phyloP scores from a whole-genome alignment of 2,797 vertebrate species.

The Ctenosaura bakeri region DNA sequence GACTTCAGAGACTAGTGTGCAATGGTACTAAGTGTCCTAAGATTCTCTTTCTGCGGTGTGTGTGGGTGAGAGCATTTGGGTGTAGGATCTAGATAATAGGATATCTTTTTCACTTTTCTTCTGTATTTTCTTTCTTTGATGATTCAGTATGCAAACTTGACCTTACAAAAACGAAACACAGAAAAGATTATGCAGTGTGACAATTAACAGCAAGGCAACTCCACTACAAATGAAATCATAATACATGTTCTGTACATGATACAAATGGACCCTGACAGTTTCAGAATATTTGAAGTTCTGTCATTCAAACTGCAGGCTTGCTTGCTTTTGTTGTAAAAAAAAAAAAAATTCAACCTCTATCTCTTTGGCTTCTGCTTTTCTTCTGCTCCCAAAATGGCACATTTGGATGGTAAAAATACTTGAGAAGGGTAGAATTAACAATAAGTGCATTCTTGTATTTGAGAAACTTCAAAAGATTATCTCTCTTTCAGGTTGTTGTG shows the following conservation, averaged over 20 bases:
- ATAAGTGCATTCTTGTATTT: constrained; percentile 63
- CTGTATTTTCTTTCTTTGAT: background rate
- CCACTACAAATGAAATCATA: accelerated
- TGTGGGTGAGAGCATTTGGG: background rate
- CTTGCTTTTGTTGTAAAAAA: background rate
- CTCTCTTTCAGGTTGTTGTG: constrained; percentile 62
- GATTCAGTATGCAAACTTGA: background rate
- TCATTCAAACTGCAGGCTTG: background rate
- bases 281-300: background rate
- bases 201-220: background rate
- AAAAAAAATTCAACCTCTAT: background rate
- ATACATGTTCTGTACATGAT: background rate
- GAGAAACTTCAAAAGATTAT: constrained; percentile 67
- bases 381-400: background rate
- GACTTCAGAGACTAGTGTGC: background rate
- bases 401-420: constrained; percentile 9
- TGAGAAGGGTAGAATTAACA: constrained; percentile 22
- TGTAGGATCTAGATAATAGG: background rate
- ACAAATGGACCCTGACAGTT: background rate
- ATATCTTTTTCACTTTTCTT: background rate
- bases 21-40: background rate
- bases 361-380: accelerated
- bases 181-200: constrained; percentile 2
- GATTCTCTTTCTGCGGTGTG: background rate
- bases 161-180: background rate